phyloP scores from a whole-genome alignment of 1,140 invertebrate genomes.

The Paralvinella palmiformis region DNA sequence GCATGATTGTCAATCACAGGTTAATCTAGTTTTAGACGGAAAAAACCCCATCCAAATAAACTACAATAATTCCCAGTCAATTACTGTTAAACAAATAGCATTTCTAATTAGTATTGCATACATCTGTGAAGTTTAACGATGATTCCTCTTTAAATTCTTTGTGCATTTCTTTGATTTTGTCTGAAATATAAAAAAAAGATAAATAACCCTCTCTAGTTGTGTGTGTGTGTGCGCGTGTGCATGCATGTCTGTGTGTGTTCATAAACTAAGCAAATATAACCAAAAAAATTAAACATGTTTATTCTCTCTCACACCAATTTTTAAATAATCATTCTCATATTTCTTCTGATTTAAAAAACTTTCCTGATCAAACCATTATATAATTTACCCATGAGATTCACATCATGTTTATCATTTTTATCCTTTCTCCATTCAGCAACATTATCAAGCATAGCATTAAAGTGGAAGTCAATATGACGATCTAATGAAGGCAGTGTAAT shows the following conservation, averaged over 20 bases:
- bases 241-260: too few species aligned
- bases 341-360: too few species aligned
- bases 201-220: too few species aligned
- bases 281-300: too few species aligned
- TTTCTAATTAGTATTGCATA: conserved; percentile 18
- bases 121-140: conserved; percentile 39
- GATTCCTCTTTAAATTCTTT: conserved; percentile 47
- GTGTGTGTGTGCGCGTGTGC: too few species aligned
- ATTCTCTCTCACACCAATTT: too few species aligned
- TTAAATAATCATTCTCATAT: too few species aligned
- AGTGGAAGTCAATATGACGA: conserved; percentile 48
- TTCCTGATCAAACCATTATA: background rate
- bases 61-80: too few species aligned
- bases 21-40: background rate
- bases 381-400: conserved; percentile 38
- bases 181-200: too few species aligned
- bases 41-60: background rate
- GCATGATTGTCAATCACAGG: background rate
- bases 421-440: conserved; percentile 44
- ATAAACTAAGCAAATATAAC: too few species aligned
- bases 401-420: conserved; percentile 28
- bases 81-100: background rate
- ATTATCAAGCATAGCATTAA: conserved; percentile 50
- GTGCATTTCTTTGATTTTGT: conserved; percentile 45
- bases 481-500: conserved; percentile 26